A percentile compares a stretch with the other conserved stretches of the same genome.
Evolutionary conservation across 2,888 invertebrate species (phyloP).

Genomic region (Drosophila longiperda): DNA sequence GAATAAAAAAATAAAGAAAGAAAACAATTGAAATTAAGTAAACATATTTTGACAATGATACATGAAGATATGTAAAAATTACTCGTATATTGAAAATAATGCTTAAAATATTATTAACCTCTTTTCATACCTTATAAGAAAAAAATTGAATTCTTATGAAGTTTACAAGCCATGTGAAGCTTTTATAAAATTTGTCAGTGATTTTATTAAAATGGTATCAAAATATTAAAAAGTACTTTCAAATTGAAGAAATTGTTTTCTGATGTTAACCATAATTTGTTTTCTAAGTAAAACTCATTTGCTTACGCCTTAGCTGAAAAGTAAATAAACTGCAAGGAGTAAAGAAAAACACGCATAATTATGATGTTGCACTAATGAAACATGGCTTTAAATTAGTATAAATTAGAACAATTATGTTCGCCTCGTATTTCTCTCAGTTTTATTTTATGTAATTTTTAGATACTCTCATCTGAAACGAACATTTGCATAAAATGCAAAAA

Average conservation of each 20-base stretch:
- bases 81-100: neutral
- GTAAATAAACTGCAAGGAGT: neutral
- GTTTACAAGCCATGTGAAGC: neutral
- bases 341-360: neutral
- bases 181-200: neutral
- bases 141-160: neutral
- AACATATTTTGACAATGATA: neutral
- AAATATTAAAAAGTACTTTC: neutral
- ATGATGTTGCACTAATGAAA: neutral
- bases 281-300: neutral
- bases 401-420: neutral
- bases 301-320: neutral
- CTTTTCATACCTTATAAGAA: neutral
- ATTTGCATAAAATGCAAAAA: slow-evolving; percentile 59
- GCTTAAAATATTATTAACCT: neutral
- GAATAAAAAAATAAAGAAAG: slow-evolving; percentile 2
- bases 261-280: neutral
- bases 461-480: slow-evolving; percentile 7
- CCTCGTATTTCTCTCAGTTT: neutral
- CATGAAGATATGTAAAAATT: neutral
- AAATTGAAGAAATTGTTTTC: neutral
- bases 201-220: neutral
- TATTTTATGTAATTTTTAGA: slow-evolving; percentile 9
- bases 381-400: neutral
- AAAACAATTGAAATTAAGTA: neutral